Evolutionary conservation across 2,888 invertebrate genomes (phyloP).

Genomic region (Erebia ligea): DNA sequence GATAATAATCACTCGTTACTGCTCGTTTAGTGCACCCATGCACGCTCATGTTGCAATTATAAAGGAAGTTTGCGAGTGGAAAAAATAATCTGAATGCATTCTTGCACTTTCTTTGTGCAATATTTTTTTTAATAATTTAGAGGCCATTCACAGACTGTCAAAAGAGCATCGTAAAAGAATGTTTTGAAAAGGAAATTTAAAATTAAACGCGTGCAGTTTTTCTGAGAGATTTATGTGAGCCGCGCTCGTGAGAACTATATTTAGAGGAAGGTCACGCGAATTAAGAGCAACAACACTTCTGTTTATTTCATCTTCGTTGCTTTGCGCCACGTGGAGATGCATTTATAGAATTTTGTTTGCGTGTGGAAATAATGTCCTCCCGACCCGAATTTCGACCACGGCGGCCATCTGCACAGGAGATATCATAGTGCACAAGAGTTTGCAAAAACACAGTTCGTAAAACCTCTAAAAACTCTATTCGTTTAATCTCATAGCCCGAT

Average conservation of each 20-base stretch:
- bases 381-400: no score
- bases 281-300: slow-evolving; percentile 22
- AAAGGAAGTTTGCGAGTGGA: no score
- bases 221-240: slow-evolving; percentile 2
- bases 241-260: slow-evolving; percentile 14
- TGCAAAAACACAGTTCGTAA: no score
- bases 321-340: neutral
- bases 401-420: no score
- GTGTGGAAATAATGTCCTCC: no score
- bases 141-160: neutral
- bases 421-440: no score
- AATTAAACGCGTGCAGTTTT: slow-evolving; percentile 16
- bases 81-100: neutral
- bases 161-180: neutral
- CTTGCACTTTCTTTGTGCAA: neutral
- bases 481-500: no score
- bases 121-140: neutral
- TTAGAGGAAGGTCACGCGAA: slow-evolving; percentile 20
- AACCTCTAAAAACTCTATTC: no score
- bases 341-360: neutral
- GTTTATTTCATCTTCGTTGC: slow-evolving; percentile 12
- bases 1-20: no score
- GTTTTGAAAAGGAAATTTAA: slow-evolving; percentile 17
- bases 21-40: no score
- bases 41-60: no score